Evolutionary conservation across 2,888 invertebrate genomes (phyloP), one percentile per base, ranked within the genome.

Genomic region (Campoplex capitator): DNA sequence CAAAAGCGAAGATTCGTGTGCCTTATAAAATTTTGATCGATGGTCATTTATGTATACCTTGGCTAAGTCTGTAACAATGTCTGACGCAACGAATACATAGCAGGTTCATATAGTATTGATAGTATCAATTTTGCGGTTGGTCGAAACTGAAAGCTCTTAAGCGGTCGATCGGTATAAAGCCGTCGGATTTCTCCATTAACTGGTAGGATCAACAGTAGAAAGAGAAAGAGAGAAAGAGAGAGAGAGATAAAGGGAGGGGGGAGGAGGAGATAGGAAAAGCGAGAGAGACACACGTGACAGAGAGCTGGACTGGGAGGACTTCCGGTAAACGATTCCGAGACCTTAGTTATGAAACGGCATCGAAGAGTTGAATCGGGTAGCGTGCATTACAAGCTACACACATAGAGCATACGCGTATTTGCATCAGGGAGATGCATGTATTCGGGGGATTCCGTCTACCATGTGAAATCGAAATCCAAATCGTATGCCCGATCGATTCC

Each of bases 151-250:
- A 83, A 79, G 83, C 86, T 75, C 78, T 83, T 70, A 73, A 81
- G 73, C 48, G 75, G 28, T 79, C 82, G 78, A 79, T 86, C 75
- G 86, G 73, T 45, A 62, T 62, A 76, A 83, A 79, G 68, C 79
- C 79, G 32, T 83, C 45, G 79, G 74, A 83, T 83, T 76, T 86
- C 75, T 78, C 75, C 74, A 83, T 85, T 82, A 85, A 79, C 85
- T 78, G 51, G 35, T 58, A 56, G 74, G 38, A 45, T 58, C 51
- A 28, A 9, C 16, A 28, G 42, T 32, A 62, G 32, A 38, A 62
- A 62, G 62, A 32, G 28, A 38, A 48, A 65, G 48, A 65, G 62
- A 18, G 76, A 48, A 54, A 23, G 13, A 45, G 45, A 45, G 65
- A 65, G 67, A 51, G 0, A 3, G 71, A 35, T 23, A 35, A 45